These are phyloP conservation scores for Tholera decimalis DNA, from an alignment of 2,888 invertebrate species.

Conservation along the genomic window DNA sequence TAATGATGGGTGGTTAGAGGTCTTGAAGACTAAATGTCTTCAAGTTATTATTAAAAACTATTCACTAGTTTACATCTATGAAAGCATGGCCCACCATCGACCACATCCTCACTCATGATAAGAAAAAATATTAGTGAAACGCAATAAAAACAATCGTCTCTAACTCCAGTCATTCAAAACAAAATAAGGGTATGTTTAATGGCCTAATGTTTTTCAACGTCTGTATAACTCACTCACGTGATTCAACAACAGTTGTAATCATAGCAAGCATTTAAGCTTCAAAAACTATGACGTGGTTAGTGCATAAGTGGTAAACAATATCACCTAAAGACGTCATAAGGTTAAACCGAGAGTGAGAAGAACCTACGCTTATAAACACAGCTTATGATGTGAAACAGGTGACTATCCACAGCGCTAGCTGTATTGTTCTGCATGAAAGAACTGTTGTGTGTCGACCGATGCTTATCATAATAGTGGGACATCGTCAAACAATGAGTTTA, in stretches of 20 bases:
- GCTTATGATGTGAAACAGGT: conserved; percentile 25
- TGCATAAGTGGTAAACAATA: background rate
- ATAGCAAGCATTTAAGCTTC: background rate
- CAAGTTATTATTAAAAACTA: too few species aligned
- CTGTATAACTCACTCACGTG: too few species aligned
- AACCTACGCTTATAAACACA: conserved; percentile 14
- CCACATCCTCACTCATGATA: too few species aligned
- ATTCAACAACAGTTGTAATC: background rate
- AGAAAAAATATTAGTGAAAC: too few species aligned
- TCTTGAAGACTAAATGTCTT: too few species aligned
- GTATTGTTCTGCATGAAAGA: conserved; percentile 35
- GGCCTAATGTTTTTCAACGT: too few species aligned
- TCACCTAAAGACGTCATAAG: background rate
- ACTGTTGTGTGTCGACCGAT: conserved; percentile 25
- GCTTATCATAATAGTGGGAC: conserved; percentile 52
- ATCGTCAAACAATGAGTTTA: conserved; percentile 51
- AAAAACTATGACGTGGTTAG: background rate
- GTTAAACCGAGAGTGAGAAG: background rate
- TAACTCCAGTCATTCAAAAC: too few species aligned
- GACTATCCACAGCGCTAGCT: conserved; percentile 8
- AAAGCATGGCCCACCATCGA: too few species aligned
- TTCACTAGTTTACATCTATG: too few species aligned
- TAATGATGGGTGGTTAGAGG: too few species aligned
- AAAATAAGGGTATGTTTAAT: too few species aligned
- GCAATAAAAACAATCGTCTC: too few species aligned